Conservation (phyloP, 2,113 vertebrate genomes). For the Etheostoma cragini region DNA sequence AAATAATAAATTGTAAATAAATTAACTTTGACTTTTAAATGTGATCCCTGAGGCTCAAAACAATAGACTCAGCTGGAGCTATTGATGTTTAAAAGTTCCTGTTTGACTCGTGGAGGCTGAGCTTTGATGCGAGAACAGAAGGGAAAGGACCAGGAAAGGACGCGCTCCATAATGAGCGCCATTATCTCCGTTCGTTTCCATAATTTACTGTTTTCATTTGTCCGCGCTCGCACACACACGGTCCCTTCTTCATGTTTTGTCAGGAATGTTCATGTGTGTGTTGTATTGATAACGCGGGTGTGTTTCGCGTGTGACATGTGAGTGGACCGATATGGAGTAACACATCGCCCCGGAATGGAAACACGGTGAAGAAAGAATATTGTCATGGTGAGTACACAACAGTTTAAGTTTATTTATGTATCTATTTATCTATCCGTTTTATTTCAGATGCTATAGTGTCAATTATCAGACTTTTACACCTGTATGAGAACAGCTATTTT, state of each 20-base stretch:
- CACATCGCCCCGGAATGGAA: slow-evolving; percentile 62
- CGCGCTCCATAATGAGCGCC: slow-evolving; percentile 28
- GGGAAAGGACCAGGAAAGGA: slow-evolving; percentile 74
- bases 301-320: slow-evolving; percentile 52
- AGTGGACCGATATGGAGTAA: slow-evolving; percentile 65
- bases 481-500: background rate
- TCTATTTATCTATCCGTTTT: too few relatives aligned
- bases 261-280: slow-evolving; percentile 80
- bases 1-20: too few relatives aligned
- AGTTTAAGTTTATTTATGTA: slow-evolving; percentile 5
- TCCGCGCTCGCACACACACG: slow-evolving; percentile 19
- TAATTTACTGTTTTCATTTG: slow-evolving; percentile 57
- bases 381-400: slow-evolving; percentile 72
- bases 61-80: slow-evolving; percentile 35
- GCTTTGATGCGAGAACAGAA: slow-evolving; percentile 68
- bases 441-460: too few relatives aligned
- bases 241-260: slow-evolving; percentile 67
- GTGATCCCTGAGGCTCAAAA: background rate
- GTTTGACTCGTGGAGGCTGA: slow-evolving; percentile 39
- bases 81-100: slow-evolving; percentile 27
- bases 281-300: slow-evolving; percentile 75
- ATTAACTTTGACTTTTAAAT: background rate
- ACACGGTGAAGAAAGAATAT: slow-evolving; percentile 43
- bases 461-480: background rate
- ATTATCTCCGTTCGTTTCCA: slow-evolving; percentile 44